A percentile compares a stretch with the other conserved stretches of the same genome.
These are phyloP conservation scores for Sigmodon hispidus DNA, from an alignment of 2,113 vertebrate genomes.

Conservation along the genomic window DNA sequence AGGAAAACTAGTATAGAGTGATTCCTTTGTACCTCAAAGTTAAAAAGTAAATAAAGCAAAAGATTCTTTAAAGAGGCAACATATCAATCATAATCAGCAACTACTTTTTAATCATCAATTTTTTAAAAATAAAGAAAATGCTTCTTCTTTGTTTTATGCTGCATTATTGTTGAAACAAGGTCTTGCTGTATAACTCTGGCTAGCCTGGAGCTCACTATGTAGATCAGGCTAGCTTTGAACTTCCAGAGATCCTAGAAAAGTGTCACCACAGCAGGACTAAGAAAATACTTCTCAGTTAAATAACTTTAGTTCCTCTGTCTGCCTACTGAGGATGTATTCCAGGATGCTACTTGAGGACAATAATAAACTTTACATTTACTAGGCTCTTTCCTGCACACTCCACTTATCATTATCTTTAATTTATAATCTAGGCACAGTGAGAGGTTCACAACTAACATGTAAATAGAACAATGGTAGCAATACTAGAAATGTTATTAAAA, in stretches of 20 bases:
- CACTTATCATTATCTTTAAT: not conserved
- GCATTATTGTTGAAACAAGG: not conserved
- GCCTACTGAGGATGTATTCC: not conserved
- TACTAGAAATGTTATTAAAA: not conserved
- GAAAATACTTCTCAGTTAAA: not conserved
- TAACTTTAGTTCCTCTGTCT: not conserved
- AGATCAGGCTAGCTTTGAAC: not conserved
- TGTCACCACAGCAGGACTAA: not conserved
- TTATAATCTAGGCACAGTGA: not conserved
- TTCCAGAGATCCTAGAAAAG: not conserved
- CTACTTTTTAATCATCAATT: not conserved
- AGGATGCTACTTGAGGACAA: not conserved
- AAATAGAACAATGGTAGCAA: not conserved
- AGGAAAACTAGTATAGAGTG: constrained; percentile 25
- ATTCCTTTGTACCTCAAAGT: not conserved
- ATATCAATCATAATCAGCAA: not conserved
- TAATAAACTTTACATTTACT: not conserved
- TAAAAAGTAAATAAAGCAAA: not conserved
- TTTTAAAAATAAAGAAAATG: not conserved
- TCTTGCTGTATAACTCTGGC: not conserved
- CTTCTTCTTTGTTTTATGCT: not conserved
- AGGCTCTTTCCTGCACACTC: not conserved
- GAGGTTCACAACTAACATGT: not conserved
- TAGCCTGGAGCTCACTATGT: not conserved
- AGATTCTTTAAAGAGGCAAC: constrained; percentile 32